Evolutionary conservation across 2,113 vertebrate genomes (phyloP), one percentile per base, ranked within the genome.

Genomic region (Cebidichthys violaceus): DNA sequence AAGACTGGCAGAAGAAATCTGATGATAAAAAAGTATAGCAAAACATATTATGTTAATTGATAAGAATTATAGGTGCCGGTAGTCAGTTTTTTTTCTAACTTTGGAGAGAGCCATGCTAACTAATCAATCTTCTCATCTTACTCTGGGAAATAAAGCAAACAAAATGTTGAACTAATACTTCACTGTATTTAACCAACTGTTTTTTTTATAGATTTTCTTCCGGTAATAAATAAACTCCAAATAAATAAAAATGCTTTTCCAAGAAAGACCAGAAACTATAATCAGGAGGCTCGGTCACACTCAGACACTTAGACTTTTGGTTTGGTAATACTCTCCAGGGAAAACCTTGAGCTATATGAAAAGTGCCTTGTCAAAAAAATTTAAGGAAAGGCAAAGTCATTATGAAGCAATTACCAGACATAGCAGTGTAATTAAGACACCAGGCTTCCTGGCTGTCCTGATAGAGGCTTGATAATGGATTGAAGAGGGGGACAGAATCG

Each of bases 381-480:
- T 59, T 45, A 75, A 75, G 54, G 27, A 72, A 75, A 75, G 24
- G 57, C 65, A 73, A 81, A 86, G 77, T 84, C 61, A 77, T 86
- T 90, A 81, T 79, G 72, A 86, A 87, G 70, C 65, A 80, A 87
- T 86, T 87, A 86, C 47, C 74, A 76, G 76, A 73, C 37, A 59
- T 76, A 54, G 65, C 6, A 31, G 65, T 74, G 82, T 84, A 72
- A 86, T 87, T 68, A 87, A 72, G 77, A 84, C 50, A 75, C 33
- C 13, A 54, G 82, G 69, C 83, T 89, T 91, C 83, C 84, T 77
- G 76, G 65, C 90, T 83, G 81, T 73, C 55, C 84, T 59, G 81
- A 79, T 9, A 75, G 55, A 76, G 65, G 69, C 77, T 18, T 78
- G 86, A 75, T 91, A 92, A 92, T 92, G 91, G 91, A 79, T 88